Conservation (phyloP, 1,140 invertebrate species). For the Cataglyphis hispanica region DNA sequence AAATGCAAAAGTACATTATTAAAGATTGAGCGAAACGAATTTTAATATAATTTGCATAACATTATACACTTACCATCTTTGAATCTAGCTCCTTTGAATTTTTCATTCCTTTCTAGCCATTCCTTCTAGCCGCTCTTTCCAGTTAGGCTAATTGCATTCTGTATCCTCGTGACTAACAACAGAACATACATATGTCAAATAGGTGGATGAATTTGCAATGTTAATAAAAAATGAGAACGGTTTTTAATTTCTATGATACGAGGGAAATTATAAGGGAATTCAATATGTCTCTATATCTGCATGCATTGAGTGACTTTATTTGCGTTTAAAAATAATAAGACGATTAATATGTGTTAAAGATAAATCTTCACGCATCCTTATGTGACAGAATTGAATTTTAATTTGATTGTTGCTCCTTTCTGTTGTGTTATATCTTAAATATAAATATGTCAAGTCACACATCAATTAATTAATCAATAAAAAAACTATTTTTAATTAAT, state of each 20-base stretch:
- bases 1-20: constrained; percentile 34
- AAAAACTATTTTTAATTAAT: constrained; percentile 40
- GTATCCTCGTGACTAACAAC: neutral
- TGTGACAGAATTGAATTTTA: neutral
- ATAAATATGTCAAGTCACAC: neutral
- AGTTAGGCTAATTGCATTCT: constrained; percentile 8
- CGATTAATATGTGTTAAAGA: neutral
- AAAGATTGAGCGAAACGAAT: constrained; percentile 52
- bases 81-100: neutral
- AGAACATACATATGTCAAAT: neutral
- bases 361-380: neutral
- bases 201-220: constrained; percentile 9
- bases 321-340: constrained; percentile 19
- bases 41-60: constrained; percentile 60
- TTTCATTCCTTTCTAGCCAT: neutral
- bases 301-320: constrained; percentile 1
- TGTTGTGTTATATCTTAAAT: neutral
- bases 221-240: neutral
- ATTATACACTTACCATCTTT: constrained; percentile 39
- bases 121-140: neutral
- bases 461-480: constrained; percentile 8
- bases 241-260: neutral
- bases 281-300: neutral
- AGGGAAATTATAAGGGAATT: neutral
- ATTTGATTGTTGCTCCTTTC: neutral